A percentile compares a stretch with the other conserved stretches of the same genome.
These are phyloP conservation scores for Platycnemis pennipes DNA, from an alignment of 2,888 invertebrate genomes.

Conservation along the genomic window DNA sequence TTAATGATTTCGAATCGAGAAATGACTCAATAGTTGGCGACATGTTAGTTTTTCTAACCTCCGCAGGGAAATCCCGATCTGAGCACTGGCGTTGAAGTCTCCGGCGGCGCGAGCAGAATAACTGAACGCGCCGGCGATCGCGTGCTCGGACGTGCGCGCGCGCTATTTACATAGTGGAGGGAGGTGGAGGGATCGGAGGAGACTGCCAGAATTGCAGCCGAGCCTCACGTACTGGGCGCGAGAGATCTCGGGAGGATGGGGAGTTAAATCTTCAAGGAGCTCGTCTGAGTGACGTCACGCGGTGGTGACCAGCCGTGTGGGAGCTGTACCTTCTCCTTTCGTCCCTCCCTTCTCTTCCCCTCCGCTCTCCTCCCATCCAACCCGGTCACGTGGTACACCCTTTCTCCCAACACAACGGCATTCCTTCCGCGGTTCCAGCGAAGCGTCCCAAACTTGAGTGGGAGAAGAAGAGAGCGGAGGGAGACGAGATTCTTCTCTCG, in stretches of 20 bases:
- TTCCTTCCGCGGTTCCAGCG: neutral
- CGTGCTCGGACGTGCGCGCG: neutral
- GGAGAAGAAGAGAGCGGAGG: neutral
- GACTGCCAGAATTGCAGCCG: neutral
- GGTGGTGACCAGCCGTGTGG: neutral
- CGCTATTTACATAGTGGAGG: neutral
- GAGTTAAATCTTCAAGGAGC: neutral
- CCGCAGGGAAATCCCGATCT: neutral
- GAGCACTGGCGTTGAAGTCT: neutral
- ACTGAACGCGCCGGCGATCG: neutral
- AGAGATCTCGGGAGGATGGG: neutral
- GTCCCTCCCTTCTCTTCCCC: neutral
- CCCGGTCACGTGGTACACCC: slow-evolving; percentile 26
- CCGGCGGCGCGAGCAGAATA: neutral
- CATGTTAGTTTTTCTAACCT: neutral
- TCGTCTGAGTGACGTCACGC: neutral
- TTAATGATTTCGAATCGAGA: too few species aligned
- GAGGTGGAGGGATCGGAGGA: neutral
- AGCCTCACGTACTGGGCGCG: neutral
- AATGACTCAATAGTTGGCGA: neutral
- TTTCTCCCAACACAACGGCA: neutral
- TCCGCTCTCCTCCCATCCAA: neutral
- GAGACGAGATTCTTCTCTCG: too few species aligned
- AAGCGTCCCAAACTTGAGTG: neutral
- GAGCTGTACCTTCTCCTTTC: neutral